Evolutionary conservation across 2,888 invertebrate genomes (phyloP).

Genomic region (Dolichopus griseipennis): DNA sequence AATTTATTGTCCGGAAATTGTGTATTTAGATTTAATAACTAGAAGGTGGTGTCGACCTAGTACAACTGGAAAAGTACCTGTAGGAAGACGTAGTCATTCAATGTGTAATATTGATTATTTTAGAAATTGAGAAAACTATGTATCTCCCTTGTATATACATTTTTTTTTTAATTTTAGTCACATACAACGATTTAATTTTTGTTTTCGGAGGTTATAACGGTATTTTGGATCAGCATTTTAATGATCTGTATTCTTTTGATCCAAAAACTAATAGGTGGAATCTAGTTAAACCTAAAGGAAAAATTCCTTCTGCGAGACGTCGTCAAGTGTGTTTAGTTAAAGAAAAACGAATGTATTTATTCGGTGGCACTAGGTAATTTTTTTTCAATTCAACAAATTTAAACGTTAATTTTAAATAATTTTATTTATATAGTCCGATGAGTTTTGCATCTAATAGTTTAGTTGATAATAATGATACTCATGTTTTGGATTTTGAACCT

Average conservation of each 20-base stretch:
- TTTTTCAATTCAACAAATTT: not conserved
- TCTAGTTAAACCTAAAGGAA: constrained; percentile 50
- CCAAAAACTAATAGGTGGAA: constrained; percentile 55
- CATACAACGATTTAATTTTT: constrained; percentile 66
- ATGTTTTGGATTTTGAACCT: constrained; percentile 71
- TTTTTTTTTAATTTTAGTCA: constrained; percentile 52
- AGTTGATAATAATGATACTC: constrained; percentile 74
- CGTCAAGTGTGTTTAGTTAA: constrained; percentile 74
- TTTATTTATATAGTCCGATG: not conserved
- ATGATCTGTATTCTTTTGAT: constrained; percentile 71
- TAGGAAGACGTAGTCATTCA: constrained; percentile 82
- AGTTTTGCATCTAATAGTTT: constrained; percentile 31
- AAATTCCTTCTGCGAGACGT: constrained; percentile 55
- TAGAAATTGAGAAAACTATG: not conserved
- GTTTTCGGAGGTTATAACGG: constrained; percentile 89
- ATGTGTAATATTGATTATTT: constrained; percentile 54
- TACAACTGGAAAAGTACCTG: constrained; percentile 58
- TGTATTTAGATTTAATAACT: constrained; percentile 62
- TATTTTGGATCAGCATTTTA: constrained; percentile 63
- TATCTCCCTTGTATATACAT: constrained; percentile 11
- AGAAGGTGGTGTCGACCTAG: constrained; percentile 59
- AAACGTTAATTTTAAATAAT: not conserved
- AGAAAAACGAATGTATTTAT: constrained; percentile 65
- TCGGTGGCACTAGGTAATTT: constrained; percentile 79
- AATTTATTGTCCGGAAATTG: constrained; percentile 67